These are phyloP conservation scores for Theretra japonica DNA, from an alignment of 2,888 invertebrate species.

Conservation along the genomic window DNA sequence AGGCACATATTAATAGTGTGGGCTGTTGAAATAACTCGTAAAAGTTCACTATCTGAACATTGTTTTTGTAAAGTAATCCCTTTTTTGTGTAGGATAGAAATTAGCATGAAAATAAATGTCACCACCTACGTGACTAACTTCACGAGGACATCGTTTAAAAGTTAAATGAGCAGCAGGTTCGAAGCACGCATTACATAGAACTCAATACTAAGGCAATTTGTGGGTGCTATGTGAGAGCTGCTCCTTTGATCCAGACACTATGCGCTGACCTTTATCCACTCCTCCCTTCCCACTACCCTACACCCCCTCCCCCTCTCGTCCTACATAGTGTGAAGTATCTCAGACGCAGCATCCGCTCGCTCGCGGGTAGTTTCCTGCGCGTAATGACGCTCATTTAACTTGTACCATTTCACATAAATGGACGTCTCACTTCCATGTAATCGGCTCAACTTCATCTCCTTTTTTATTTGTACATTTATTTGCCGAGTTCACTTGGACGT, in stretches of 20 bases:
- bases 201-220: slow-evolving; percentile 8
- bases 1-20: no score
- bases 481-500: neutral
- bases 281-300: neutral
- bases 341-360: slow-evolving; percentile 13
- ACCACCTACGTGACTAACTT: slow-evolving; percentile 4
- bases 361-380: neutral
- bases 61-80: neutral
- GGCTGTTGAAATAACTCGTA: neutral
- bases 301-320: neutral
- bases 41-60: neutral
- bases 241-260: neutral
- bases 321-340: neutral
- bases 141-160: neutral
- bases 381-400: slow-evolving; percentile 3
- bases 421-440: neutral
- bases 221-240: neutral
- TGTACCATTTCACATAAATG: neutral
- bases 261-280: neutral
- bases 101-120: neutral
- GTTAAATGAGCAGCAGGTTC: neutral
- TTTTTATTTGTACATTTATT: neutral
- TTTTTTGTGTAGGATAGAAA: neutral
- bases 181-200: neutral
- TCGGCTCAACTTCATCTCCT: neutral